Evolutionary conservation across 2,113 vertebrate genomes (phyloP), one percentile per base, ranked within the genome.

Genomic region (Seriola dumerili): DNA sequence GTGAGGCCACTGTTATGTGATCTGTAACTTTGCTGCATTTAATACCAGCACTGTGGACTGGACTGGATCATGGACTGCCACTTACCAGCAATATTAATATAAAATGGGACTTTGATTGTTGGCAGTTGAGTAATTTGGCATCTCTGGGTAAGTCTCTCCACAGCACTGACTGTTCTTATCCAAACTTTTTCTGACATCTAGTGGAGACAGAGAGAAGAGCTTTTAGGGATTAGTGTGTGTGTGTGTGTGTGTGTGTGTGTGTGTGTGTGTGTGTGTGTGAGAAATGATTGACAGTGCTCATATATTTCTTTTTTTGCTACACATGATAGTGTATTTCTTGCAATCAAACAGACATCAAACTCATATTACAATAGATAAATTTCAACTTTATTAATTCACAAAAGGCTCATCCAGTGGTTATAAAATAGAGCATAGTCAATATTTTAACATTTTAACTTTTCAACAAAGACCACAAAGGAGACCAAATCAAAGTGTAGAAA

Each of bases 381-480:
- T 65, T 63, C 1, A 74, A 83, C 52, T 92, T 90, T 92, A 93
- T 92, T 92, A 68, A 81, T 81, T 90, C 81, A 90, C 84, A 88
- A 92, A 93, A 94, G 65, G 67, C 10, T 54, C 42, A 58, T 81
- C 73, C 74, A 88, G 81, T 86, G 71, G 81, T 89, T 91, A 85
- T 76, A 90, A 94, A 94, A 93, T 61, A 78, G 65, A 90, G 70
- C 64, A 72, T 63, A 21, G 50, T 83, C 57, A 68, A 74, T 62
- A 74, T 57, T 83, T 85, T 65, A 80, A 86, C 76, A 86, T 65
- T 23, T 50, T 80, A 78, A 76, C 46, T 80, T 76, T 81, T 84
- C 73, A 89, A 74, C 61, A 67, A 74, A 68, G 23, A 70, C 5
- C n/a, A 72, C 4, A 50, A 19, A 66, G 25, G 42, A 32, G 25